Evolutionary conservation across 2,888 invertebrate genomes (phyloP).

Genomic region (Patella caerulea): DNA sequence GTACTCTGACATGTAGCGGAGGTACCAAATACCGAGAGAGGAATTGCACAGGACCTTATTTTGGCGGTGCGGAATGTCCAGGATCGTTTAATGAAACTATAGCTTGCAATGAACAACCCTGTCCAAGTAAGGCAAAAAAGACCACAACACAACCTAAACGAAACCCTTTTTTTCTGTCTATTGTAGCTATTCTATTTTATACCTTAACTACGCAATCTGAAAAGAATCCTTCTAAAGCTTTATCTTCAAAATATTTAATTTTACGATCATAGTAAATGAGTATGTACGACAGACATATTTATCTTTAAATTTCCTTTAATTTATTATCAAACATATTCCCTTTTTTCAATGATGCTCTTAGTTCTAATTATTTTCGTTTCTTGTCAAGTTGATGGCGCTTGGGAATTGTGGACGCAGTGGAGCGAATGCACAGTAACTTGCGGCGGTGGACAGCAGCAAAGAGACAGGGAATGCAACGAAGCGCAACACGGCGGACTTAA

Average conservation of each 20-base stretch:
- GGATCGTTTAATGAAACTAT: conserved; percentile 45
- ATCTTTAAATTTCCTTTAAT: too few relatives aligned
- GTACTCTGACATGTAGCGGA: conserved; percentile 58
- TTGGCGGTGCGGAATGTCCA: conserved; percentile 51
- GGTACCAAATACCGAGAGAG: conserved; percentile 54
- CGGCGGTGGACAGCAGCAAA: conserved; percentile 56
- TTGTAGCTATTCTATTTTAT: too few relatives aligned
- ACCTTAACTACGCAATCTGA: too few relatives aligned
- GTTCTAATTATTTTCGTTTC: too few relatives aligned
- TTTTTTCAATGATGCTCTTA: too few relatives aligned
- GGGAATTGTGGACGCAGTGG: conserved; percentile 60
- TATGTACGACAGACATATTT: too few relatives aligned
- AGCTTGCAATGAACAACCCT: conserved; percentile 50
- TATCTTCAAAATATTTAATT: too few relatives aligned
- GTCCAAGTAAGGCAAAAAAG: conserved; percentile 50
- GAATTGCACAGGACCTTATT: conserved; percentile 51
- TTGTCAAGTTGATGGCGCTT: conserved; percentile 62
- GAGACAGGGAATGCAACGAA: conserved; percentile 54
- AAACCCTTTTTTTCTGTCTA: too few relatives aligned
- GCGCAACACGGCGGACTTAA: conserved; percentile 57
- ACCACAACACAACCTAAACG: too few relatives aligned
- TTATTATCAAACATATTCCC: too few relatives aligned
- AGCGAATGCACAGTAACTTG: conserved; percentile 60
- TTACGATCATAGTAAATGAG: too few relatives aligned
- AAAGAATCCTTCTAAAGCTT: too few relatives aligned